phyloP scores from a whole-genome alignment of 2,113 vertebrate genomes.

The Hypomesus transpacificus region DNA sequence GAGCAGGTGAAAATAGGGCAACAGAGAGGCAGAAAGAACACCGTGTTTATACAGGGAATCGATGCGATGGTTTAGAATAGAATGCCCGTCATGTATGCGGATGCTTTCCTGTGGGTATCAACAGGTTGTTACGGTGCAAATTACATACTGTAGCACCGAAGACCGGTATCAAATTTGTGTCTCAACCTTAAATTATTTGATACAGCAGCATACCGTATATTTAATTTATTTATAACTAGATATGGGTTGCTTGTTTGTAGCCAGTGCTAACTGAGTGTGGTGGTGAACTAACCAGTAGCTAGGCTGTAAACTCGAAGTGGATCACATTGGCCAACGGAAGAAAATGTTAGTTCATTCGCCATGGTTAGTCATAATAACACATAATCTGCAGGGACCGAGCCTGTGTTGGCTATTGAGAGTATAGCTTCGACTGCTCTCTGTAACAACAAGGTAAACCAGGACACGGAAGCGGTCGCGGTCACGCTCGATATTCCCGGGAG shows the following conservation, averaged over 20 bases:
- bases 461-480: constrained; percentile 34
- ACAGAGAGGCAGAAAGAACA: not conserved
- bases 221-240: too few relatives aligned
- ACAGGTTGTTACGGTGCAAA: not conserved
- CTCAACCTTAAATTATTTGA: too few relatives aligned
- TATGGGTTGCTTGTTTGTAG: too few relatives aligned
- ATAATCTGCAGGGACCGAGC: constrained; percentile 33
- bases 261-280: too few relatives aligned
- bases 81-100: not conserved
- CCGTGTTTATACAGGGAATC: not conserved
- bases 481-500: constrained; percentile 26
- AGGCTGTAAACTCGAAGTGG: too few relatives aligned
- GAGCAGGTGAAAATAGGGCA: not conserved
- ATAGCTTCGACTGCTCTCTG: constrained; percentile 6
- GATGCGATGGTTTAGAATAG: too few relatives aligned
- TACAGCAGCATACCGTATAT: too few relatives aligned
- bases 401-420: constrained; percentile 8
- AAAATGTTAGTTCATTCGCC: not conserved
- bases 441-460: constrained; percentile 21
- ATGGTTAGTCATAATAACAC: not conserved
- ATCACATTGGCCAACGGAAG: not conserved
- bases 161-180: too few relatives aligned
- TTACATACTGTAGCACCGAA: too few relatives aligned
- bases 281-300: too few relatives aligned
- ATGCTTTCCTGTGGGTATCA: not conserved